Conservation (phyloP, 1,140 invertebrate genomes). For the Phthorimaea operculella region DNA sequence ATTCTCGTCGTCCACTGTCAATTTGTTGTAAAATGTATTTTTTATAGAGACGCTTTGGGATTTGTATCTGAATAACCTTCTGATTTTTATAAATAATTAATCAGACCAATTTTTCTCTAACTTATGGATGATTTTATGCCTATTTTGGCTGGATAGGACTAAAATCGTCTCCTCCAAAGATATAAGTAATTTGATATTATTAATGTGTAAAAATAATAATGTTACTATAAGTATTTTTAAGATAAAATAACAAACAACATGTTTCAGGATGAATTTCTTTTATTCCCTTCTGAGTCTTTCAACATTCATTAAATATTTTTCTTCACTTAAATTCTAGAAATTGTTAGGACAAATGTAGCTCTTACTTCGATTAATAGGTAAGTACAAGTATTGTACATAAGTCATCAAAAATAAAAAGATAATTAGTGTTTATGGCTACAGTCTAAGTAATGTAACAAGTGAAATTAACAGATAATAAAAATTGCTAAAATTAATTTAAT, state of each 20-base stretch:
- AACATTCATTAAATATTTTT: background rate
- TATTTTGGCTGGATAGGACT: slow-evolving; percentile 10
- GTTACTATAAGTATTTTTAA: background rate
- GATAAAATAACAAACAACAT: slow-evolving; percentile 7
- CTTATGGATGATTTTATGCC: slow-evolving; percentile 6
- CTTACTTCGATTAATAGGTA: background rate
- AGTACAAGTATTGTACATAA: background rate
- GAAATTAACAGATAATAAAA: background rate
- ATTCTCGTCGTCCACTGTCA: slow-evolving; percentile 14
- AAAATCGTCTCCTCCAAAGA: slow-evolving; percentile 1
- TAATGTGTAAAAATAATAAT: slow-evolving; percentile 3
- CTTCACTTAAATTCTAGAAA: background rate
- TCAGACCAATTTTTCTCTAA: background rate
- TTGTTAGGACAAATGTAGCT: slow-evolving; percentile 2
- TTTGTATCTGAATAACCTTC: no score
- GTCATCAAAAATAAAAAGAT: no score
- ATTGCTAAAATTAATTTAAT: background rate
- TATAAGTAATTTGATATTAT: background rate
- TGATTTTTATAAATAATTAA: no score
- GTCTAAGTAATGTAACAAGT: background rate
- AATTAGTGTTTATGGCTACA: no score
- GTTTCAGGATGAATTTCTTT: slow-evolving; percentile 9
- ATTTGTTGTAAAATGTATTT: slow-evolving; percentile 8
- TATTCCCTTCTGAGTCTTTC: slow-evolving; percentile 5
- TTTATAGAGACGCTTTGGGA: background rate